These are phyloP conservation scores for Dermolepida albohirtum DNA, from an alignment of 2,888 invertebrate species.

Conservation along the genomic window DNA sequence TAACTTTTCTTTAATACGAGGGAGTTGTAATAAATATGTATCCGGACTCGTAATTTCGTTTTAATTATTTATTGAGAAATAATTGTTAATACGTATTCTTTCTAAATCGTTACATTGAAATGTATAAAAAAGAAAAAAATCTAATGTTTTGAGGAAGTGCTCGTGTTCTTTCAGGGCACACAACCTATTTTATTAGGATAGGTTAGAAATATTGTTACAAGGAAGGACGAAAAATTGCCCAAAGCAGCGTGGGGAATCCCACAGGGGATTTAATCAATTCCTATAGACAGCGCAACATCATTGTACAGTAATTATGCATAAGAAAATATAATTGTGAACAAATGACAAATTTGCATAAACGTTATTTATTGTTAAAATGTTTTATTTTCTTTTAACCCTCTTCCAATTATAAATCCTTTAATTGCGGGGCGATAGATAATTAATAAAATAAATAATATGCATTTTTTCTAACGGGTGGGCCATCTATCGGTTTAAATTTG, in stretches of 20 bases:
- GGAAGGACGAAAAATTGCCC: conserved; percentile 17
- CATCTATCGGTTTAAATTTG: no score
- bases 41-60: neutral
- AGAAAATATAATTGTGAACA: conserved; percentile 56
- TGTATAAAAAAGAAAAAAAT: conserved; percentile 22
- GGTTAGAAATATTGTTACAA: no score
- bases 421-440: no score
- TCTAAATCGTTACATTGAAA: conserved; percentile 21
- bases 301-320: conserved; percentile 46
- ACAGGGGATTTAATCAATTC: conserved; percentile 44
- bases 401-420: no score
- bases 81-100: conserved; percentile 31
- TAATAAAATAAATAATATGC: no score
- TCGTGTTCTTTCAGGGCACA: conserved; percentile 34
- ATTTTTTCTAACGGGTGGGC: no score
- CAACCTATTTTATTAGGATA: conserved; percentile 24
- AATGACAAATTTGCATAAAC: conserved; percentile 56
- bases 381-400: conserved; percentile 35
- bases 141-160: conserved; percentile 28
- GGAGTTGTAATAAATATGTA: no score
- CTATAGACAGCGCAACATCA: conserved; percentile 44
- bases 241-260: conserved; percentile 47
- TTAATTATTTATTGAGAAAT: conserved; percentile 14
- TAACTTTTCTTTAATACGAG: no score
- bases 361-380: conserved; percentile 49